Conservation (phyloP, 2,113 vertebrate genomes). For the Xenopus laevis region DNA sequence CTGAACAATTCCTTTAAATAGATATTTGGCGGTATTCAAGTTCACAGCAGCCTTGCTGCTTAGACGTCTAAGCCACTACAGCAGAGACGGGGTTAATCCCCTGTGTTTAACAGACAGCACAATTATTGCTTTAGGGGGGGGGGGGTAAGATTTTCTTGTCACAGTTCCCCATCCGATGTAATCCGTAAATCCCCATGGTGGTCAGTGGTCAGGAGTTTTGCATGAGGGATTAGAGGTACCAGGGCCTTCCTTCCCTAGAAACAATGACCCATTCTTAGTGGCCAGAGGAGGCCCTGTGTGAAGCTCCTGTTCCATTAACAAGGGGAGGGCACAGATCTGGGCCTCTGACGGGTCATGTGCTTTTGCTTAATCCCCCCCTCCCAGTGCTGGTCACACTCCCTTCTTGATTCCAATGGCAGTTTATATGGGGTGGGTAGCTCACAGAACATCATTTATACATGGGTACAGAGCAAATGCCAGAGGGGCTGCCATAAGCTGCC, state of each 20-base stretch:
- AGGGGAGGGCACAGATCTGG: background rate
- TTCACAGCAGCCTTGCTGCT: too few species aligned
- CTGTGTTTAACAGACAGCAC: background rate
- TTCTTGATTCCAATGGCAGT: background rate
- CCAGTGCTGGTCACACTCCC: background rate
- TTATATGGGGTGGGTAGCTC: too few species aligned
- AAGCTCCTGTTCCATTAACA: background rate
- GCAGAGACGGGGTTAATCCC: slow-evolving; percentile 4
- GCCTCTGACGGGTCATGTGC: background rate
- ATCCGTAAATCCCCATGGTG: slow-evolving; percentile 18
- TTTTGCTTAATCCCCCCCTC: background rate
- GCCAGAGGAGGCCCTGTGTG: background rate
- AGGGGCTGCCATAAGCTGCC: too few species aligned
- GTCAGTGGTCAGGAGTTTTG: slow-evolving; percentile 30
- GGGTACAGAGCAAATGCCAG: too few species aligned
- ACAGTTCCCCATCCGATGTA: slow-evolving; percentile 6
- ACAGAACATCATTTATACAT: too few species aligned
- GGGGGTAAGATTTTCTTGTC: slow-evolving; percentile 4
- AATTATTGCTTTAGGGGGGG: slow-evolving; percentile 24
- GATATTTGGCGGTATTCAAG: too few species aligned
- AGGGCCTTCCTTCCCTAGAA: slow-evolving; percentile 3
- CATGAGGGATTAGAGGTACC: slow-evolving; percentile 35
- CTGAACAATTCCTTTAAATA: too few species aligned
- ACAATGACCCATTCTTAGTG: slow-evolving; percentile 35
- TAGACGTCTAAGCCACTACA: too few species aligned